Evolutionary conservation across 2,888 invertebrate species (phyloP), one percentile per base, ranked within the genome.

Genomic region (Cybosia mesomella): DNA sequence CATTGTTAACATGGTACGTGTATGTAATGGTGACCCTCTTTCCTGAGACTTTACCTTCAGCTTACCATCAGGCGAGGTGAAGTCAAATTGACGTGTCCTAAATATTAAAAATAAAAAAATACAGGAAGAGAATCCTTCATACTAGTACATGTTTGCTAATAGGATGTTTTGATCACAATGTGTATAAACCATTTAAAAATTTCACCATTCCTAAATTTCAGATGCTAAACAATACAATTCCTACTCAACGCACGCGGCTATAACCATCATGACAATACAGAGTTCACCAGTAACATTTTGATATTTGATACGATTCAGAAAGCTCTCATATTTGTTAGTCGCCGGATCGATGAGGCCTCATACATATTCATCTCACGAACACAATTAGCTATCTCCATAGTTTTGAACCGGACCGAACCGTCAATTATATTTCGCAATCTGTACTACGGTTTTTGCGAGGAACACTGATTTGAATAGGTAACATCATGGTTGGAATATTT

Each of bases 361-460:
- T 92, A 75, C 89, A 92, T 92, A 92, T 92, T 92, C 92, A 89
- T 71, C 68, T 72, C 85, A 86, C 84, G 87, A 85, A 87, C 88
- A 87, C 91, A 92, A 92, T 92, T 92, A 92, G 91, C 85, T 71
- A 72, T 73, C 76, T 81, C 81, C 81, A 81, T 81, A 81, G 81
- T 81, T 81, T 81, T 80, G 81, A 82, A 81, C 81, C 81, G 84
- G 85, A 85, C 80, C 86, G 81, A 83, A 82, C 87, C 85, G 86
- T 88, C 92, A 91, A 92, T 92, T 91, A 92, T 91, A 91, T 89
- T 88, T 88, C 85, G 83, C 86, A 87, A 86, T 86, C 81, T 81
- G 85, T 78, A 80, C 79, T 81, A 75, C 81, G 88, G 84, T 91
- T 91, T 92, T 92, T 91, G 87, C 84, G 81, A 73, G 76, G 80